Percentiles rank a stretch among this genome's conserved stretches.
Conservation (phyloP, 2,797 vertebrate genomes). For the Prionace glauca region DNA sequence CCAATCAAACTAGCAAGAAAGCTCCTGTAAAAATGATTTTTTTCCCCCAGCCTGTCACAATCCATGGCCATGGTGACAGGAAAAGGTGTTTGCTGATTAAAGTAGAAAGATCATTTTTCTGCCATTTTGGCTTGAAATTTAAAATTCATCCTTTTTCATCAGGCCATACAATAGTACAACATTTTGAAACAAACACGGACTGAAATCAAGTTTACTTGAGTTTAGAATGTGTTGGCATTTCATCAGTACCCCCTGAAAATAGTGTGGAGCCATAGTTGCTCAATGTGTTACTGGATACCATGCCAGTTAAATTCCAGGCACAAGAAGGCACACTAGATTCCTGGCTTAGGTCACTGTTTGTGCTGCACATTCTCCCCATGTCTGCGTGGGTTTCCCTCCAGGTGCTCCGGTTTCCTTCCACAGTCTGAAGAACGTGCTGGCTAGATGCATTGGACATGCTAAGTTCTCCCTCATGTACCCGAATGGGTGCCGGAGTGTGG, state of each 20-base stretch:
- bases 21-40: background rate
- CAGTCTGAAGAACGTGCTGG: too few relatives aligned
- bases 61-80: background rate
- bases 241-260: too few relatives aligned
- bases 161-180: background rate
- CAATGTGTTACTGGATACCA: background rate
- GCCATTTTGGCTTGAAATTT: background rate
- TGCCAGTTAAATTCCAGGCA: constrained; percentile 6
- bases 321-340: background rate
- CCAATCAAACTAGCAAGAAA: background rate
- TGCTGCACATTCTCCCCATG: too few relatives aligned
- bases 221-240: background rate
- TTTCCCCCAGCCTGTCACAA: background rate
- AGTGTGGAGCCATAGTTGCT: background rate
- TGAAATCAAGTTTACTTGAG: background rate
- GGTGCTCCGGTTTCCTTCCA: too few relatives aligned
- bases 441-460: too few relatives aligned
- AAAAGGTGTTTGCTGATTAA: background rate
- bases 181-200: too few relatives aligned
- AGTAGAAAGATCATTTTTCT: background rate
- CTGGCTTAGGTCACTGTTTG: too few relatives aligned
- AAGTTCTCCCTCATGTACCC: too few relatives aligned
- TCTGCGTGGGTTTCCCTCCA: too few relatives aligned
- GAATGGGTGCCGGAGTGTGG: too few relatives aligned
- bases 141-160: background rate